phyloP scores from a whole-genome alignment of 2,797 vertebrate genomes.

The Aplochiton taeniatus region DNA sequence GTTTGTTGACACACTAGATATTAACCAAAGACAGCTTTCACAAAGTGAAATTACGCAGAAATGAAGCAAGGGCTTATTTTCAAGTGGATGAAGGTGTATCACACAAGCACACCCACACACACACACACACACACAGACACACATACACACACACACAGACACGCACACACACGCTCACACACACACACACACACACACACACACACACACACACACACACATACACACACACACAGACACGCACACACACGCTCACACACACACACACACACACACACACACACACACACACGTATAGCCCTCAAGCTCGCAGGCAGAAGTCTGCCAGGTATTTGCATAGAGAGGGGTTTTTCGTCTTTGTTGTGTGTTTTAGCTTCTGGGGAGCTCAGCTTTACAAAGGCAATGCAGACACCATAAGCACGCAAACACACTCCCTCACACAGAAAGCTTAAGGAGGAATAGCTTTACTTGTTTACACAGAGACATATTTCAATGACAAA shows the following conservation, averaged over 20 bases:
- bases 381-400: slow-evolving; percentile 52
- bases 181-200: slow-evolving; percentile 4
- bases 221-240: too few relatives aligned
- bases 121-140: background rate
- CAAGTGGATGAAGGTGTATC: slow-evolving; percentile 49
- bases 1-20: slow-evolving; percentile 25
- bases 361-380: slow-evolving; percentile 62
- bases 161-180: background rate
- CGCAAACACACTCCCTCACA: slow-evolving; percentile 21
- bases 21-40: slow-evolving; percentile 41
- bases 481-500: too few relatives aligned
- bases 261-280: slow-evolving; percentile 8
- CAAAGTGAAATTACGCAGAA: slow-evolving; percentile 48
- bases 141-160: background rate
- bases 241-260: slow-evolving; percentile 6
- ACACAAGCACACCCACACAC: background rate
- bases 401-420: slow-evolving; percentile 23
- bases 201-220: slow-evolving; percentile 9
- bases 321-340: slow-evolving; percentile 73
- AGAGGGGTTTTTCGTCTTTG: slow-evolving; percentile 69
- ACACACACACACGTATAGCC: slow-evolving; percentile 16
- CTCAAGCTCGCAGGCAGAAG: slow-evolving; percentile 49
- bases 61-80: slow-evolving; percentile 50
- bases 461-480: slow-evolving; percentile 18
- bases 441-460: slow-evolving; percentile 11